A percentile compares a stretch with the other conserved stretches of the same genome.
phyloP scores from a whole-genome alignment of 2,888 invertebrate genomes.

The Girardia tigrina region DNA sequence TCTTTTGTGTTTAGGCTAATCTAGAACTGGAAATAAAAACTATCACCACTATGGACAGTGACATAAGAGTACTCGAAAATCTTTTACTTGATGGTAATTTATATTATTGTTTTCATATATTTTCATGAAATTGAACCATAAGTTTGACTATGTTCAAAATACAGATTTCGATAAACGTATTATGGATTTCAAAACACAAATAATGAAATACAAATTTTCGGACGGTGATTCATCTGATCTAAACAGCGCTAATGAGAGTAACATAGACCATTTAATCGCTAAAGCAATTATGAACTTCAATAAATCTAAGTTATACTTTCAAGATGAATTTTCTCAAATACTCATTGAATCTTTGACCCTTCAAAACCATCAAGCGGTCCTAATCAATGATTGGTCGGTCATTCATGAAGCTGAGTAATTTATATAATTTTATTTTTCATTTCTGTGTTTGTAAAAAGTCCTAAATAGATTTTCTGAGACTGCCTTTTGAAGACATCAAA shows the following conservation, averaged over 20 bases:
- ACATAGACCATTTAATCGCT: not conserved
- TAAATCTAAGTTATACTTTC: not conserved
- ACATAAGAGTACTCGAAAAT: not conserved
- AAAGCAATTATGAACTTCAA: not conserved
- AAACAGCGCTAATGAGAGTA: too few species aligned
- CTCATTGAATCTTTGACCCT: not conserved
- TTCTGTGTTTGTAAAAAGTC: too few species aligned
- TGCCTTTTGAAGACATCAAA: too few species aligned
- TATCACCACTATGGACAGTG: not conserved
- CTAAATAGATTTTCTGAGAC: too few species aligned
- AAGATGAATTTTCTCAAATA: not conserved
- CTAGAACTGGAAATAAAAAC: not conserved
- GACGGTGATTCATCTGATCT: too few species aligned
- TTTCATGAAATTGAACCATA: too few species aligned
- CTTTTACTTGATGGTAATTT: not conserved
- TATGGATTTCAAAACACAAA: not conserved
- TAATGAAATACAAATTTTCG: not conserved
- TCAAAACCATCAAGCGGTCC: not conserved
- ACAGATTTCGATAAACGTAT: not conserved
- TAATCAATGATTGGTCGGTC: not conserved
- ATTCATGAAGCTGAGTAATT: constrained; percentile 8
- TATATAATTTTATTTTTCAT: too few species aligned
- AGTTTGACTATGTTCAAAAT: not conserved
- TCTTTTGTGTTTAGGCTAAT: too few species aligned
- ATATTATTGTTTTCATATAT: not conserved